phyloP scores from a whole-genome alignment of 2,888 invertebrate species.

The Andrena praecox region DNA sequence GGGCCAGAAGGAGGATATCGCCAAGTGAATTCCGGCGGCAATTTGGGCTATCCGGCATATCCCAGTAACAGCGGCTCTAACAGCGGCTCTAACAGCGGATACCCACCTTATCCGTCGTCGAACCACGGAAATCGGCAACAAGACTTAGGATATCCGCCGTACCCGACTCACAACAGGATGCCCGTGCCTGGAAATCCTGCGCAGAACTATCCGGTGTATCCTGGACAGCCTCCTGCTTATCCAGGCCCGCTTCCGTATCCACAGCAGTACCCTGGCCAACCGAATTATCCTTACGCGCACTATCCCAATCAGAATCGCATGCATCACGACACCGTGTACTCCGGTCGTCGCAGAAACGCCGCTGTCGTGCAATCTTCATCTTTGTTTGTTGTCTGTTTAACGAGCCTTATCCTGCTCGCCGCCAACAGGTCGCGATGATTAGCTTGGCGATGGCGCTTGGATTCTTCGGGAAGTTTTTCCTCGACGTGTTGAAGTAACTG shows the following conservation, averaged over 20 bases:
- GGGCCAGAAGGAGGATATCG: conserved; percentile 64
- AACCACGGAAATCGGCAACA: conserved; percentile 65
- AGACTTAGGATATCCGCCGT: conserved; percentile 79
- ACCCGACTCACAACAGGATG: conserved; percentile 79
- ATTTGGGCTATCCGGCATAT: conserved; percentile 79
- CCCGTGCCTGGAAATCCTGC: conserved; percentile 75
- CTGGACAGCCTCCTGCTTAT: conserved; percentile 66
- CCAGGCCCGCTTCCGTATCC: conserved; percentile 58
- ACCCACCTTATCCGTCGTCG: conserved; percentile 71
- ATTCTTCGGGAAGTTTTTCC: not conserved
- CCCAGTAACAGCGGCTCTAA: conserved; percentile 68
- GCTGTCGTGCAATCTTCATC: conserved; percentile 14
- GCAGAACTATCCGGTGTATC: conserved; percentile 24
- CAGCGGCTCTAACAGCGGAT: conserved; percentile 66
- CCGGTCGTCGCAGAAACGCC: conserved; percentile 66
- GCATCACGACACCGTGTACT: conserved; percentile 63
- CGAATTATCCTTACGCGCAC: conserved; percentile 62
- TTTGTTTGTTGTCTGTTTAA: conserved; percentile 54
- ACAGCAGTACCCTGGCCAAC: conserved; percentile 73
- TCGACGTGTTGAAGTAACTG: not conserved
- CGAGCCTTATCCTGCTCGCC: conserved; percentile 45
- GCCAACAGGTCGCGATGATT: conserved; percentile 43
- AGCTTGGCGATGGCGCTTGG: not conserved
- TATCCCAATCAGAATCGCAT: conserved; percentile 69
- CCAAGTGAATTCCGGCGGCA: conserved; percentile 71